These are phyloP conservation scores for Aspidiotus destructor DNA, from an alignment of 2,888 invertebrate genomes.

Conservation along the genomic window DNA sequence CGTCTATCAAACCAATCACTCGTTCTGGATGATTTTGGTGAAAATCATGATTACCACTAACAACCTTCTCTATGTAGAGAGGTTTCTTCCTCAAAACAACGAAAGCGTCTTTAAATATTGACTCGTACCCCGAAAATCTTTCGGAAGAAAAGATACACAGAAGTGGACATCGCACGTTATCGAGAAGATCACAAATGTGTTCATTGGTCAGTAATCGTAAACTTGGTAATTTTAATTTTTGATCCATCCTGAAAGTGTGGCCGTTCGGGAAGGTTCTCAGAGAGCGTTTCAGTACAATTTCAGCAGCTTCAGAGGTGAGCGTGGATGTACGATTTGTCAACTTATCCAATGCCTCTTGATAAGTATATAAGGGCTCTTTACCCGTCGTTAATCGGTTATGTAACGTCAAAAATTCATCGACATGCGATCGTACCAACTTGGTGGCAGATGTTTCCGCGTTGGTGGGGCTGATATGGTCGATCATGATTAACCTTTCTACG, in stretches of 20 bases:
- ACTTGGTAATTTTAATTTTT: conserved; percentile 38
- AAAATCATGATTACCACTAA: conserved; percentile 38
- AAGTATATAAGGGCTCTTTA: conserved; percentile 38
- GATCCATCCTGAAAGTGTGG: conserved; percentile 40
- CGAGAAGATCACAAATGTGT: conserved; percentile 34
- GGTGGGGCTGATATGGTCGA: conserved; percentile 40
- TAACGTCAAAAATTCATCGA: conserved; percentile 36
- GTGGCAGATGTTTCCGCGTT: conserved; percentile 35
- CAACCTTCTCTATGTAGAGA: conserved; percentile 32
- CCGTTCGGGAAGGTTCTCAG: conserved; percentile 33
- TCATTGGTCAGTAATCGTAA: conserved; percentile 32
- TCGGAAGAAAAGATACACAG: conserved; percentile 36
- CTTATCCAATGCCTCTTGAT: conserved; percentile 37
- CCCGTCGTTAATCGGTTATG: conserved; percentile 35
- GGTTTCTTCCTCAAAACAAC: conserved; percentile 26
- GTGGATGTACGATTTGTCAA: conserved; percentile 35
- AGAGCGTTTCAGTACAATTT: conserved; percentile 37
- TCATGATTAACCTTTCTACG: conserved; percentile 39
- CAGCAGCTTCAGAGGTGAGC: conserved; percentile 37
- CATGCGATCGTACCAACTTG: conserved; percentile 34
- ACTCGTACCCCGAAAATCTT: conserved; percentile 18
- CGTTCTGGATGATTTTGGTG: conserved; percentile 38
- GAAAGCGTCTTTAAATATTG: conserved; percentile 7
- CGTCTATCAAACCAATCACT: conserved; percentile 32
- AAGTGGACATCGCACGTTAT: conserved; percentile 36